These are phyloP conservation scores for Macrocentrus cingulum DNA, from an alignment of 1,140 invertebrate genomes.

Conservation along the genomic window DNA sequence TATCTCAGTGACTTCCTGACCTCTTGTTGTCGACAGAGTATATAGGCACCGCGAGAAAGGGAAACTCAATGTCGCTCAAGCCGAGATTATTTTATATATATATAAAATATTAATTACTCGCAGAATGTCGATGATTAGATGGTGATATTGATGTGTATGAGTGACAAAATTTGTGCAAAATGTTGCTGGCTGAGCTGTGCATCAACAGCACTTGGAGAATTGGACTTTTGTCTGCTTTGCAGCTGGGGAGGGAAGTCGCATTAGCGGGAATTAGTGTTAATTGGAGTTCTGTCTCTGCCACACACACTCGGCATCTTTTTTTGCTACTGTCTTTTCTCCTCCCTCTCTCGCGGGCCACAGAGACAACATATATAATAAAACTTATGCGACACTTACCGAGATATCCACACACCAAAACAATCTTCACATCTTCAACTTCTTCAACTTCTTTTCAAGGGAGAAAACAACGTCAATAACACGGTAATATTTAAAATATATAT, in stretches of 20 bases:
- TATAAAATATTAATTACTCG: not conserved
- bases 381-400: too few relatives aligned
- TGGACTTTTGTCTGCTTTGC: constrained; percentile 32
- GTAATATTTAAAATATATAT: too few relatives aligned
- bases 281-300: constrained; percentile 40
- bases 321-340: constrained; percentile 9
- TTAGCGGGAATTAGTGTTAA: constrained; percentile 57
- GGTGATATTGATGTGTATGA: not conserved
- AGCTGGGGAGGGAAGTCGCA: constrained; percentile 37
- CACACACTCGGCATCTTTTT: not conserved
- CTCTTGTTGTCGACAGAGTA: constrained; percentile 33
- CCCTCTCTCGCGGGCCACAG: too few relatives aligned
- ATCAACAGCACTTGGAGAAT: constrained; percentile 27
- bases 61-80: not conserved
- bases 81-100: not conserved
- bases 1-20: constrained; percentile 43
- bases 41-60: not conserved
- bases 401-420: too few relatives aligned
- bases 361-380: not conserved
- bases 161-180: not conserved
- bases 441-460: too few relatives aligned
- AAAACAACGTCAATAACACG: too few relatives aligned
- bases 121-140: not conserved
- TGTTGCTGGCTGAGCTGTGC: constrained; percentile 20
- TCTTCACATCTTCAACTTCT: too few relatives aligned